Base-by-base conservation (phyloP, 2,797 vertebrate genomes). In the Melanotaenia nigrans region DNA sequence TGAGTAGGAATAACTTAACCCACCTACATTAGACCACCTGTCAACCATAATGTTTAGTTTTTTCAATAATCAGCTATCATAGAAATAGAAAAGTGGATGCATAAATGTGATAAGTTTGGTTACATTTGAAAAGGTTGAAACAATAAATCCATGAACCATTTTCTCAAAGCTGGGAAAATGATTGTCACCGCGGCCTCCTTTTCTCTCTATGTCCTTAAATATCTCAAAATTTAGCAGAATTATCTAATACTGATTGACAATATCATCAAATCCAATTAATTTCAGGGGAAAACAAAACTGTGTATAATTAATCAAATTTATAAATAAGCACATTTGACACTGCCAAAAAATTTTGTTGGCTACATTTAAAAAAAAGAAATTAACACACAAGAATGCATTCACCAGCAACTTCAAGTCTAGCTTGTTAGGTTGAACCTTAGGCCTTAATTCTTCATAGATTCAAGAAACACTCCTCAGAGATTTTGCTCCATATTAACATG, bases 1-100 rank as follows among this genome's bases (percentile, higher is more conserved):
- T 9, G 45, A 57, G 59, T 78, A 63, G 68, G 64, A 82, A 82
- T 71, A 71, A 72, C n/a, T 75, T 28, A 76, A 57, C 6, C 20
- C 3, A 13, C 51, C 18, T 61, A 66, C 81, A 68, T 72, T 30
- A 66, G 22, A 75, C 80, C 45, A 77, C 60, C 59, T 56, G 51
- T 78, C 58, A 74, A 56, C 57, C 38, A 28, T 20, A n/a, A 61
- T 13, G 42, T 49, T 58, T 60, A 35, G 4, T 0, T 65, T 18
- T 75, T 33, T 10, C 24, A 24, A 40, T 4, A 13, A 32, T 11
- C 4, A 51, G 47, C 56, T 36, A 35, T 36, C 10, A 1, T n/a
- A 55, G 24, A 53, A 38, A 1, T 28, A 13, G 9, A 24, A 13
- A 63, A 24, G 3, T 47, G 45, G 28, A 20, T 13, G 53, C 14